These are phyloP conservation scores for Monomorium pharaonis DNA, from an alignment of 1,140 invertebrate species.

Conservation along the genomic window DNA sequence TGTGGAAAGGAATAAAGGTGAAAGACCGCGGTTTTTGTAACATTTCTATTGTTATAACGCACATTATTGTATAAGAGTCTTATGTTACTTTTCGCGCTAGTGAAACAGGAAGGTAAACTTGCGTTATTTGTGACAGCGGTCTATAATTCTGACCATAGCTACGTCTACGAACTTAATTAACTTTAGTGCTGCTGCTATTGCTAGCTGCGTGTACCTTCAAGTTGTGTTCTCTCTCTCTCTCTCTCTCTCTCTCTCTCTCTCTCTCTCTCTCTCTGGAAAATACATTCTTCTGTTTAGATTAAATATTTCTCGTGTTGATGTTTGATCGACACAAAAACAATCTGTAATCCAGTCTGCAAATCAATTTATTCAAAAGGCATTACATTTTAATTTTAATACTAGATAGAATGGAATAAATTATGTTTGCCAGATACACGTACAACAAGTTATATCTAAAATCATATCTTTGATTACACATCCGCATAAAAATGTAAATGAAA, in stretches of 20 bases:
- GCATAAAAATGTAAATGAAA: background rate
- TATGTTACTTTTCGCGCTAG: background rate
- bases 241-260: too few relatives aligned
- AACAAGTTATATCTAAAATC: background rate
- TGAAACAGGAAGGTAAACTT: background rate
- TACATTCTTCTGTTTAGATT: background rate
- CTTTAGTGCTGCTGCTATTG: background rate
- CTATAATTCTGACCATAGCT: background rate
- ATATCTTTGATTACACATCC: constrained; percentile 1
- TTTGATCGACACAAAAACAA: background rate
- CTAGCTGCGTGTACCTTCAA: background rate
- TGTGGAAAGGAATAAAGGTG: background rate
- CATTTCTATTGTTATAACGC: background rate
- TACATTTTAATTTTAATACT: constrained; percentile 10
- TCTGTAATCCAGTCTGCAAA: background rate
- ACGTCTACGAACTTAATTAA: background rate
- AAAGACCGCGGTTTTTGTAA: background rate
- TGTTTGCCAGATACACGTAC: background rate
- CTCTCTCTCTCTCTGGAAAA: background rate
- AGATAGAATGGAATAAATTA: background rate
- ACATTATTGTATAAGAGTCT: background rate
- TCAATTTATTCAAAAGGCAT: background rate
- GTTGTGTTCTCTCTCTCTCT: too few relatives aligned
- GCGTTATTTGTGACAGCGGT: constrained; percentile 24
- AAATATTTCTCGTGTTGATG: background rate